These are phyloP conservation scores for Peromyscus leucopus DNA, from an alignment of 2,113 vertebrate species.

Conservation along the genomic window DNA sequence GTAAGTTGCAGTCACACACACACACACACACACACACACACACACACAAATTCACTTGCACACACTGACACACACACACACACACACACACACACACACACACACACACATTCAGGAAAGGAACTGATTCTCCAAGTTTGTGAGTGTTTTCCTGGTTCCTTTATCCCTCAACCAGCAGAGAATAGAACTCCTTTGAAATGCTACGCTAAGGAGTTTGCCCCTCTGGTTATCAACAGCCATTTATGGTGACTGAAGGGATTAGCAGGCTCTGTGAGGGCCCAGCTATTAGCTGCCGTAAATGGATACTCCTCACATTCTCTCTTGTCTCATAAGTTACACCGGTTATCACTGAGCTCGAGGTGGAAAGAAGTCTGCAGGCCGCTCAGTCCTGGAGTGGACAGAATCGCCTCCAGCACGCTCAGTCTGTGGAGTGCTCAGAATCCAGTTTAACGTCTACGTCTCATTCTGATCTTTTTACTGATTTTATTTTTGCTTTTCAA, in stretches of 20 bases:
- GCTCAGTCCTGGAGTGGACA: neutral
- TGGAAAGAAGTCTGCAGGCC: neutral
- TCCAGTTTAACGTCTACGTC: neutral
- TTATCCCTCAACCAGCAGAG: slow-evolving; percentile 39
- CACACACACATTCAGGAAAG: neutral
- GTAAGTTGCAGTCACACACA: neutral
- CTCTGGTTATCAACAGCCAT: slow-evolving; percentile 20
- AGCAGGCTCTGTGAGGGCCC: neutral
- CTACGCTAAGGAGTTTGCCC: neutral
- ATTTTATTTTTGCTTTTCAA: neutral
- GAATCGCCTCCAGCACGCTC: neutral
- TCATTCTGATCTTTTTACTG: neutral
- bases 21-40: neutral
- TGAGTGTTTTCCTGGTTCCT: slow-evolving; percentile 30
- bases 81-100: neutral
- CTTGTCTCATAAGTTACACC: neutral
- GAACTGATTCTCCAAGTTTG: slow-evolving; percentile 57
- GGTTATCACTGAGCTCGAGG: neutral
- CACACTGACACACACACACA: neutral
- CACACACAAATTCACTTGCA: neutral
- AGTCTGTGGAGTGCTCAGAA: neutral
- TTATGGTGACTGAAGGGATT: neutral
- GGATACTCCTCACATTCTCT: neutral
- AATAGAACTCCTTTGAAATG: slow-evolving; percentile 66
- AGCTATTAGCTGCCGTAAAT: neutral